phyloP scores from a whole-genome alignment of 2,888 invertebrate species.

The Lasioglossum zephyrum region DNA sequence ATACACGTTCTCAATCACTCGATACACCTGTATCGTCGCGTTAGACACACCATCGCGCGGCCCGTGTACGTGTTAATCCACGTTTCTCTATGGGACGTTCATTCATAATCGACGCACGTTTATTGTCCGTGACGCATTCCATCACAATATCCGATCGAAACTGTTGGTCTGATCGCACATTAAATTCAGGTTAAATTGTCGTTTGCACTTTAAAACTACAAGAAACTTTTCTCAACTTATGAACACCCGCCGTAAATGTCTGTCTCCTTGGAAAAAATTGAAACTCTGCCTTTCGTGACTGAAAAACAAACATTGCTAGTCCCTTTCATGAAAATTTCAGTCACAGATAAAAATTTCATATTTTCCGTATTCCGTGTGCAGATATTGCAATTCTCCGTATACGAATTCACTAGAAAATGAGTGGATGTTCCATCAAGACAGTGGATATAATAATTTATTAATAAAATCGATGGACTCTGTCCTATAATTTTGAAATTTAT shows the following conservation, averaged over 20 bases:
- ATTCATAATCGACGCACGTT: slow-evolving; percentile 27
- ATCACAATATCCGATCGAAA: slow-evolving; percentile 2
- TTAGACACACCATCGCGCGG: not conserved
- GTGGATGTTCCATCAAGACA: too few relatives aligned
- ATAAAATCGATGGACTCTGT: not conserved
- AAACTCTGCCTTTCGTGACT: not conserved
- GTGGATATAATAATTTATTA: too few relatives aligned
- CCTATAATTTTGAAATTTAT: not conserved
- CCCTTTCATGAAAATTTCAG: not conserved
- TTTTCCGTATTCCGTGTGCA: too few relatives aligned
- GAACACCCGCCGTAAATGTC: not conserved
- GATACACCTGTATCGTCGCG: not conserved
- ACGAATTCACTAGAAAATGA: not conserved
- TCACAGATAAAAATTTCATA: not conserved
- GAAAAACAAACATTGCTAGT: not conserved
- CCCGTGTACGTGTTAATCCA: slow-evolving; percentile 7
- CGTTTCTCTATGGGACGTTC: slow-evolving; percentile 7
- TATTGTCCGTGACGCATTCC: slow-evolving; percentile 9
- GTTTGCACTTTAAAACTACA: not conserved
- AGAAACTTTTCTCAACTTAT: not conserved
- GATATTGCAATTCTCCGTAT: not conserved
- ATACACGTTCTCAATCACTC: slow-evolving; percentile 1
- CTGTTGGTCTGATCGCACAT: not conserved
- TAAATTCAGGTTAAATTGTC: not conserved
- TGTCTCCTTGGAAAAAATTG: not conserved